Percentiles rank a stretch among this genome's conserved stretches.
These are phyloP conservation scores for Polietes domitor DNA, from an alignment of 2,888 invertebrate species.

Conservation along the genomic window DNA sequence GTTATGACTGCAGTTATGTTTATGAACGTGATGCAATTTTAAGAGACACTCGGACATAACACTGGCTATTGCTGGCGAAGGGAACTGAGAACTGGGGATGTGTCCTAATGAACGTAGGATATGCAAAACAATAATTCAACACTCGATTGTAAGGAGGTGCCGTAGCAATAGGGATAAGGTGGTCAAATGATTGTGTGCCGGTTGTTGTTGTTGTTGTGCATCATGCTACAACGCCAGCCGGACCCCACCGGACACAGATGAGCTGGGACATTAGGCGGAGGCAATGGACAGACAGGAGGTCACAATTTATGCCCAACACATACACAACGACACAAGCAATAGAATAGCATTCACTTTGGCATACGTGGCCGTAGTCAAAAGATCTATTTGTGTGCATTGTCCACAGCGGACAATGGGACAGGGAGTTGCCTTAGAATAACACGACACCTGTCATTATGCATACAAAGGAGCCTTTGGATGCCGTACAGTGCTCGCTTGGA, in stretches of 20 bases:
- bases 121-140: slow-evolving; percentile 39
- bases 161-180: not conserved
- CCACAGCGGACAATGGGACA: slow-evolving; percentile 7
- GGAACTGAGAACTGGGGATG: not conserved
- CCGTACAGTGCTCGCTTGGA: not conserved
- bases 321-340: slow-evolving; percentile 16
- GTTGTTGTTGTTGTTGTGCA: too few species aligned
- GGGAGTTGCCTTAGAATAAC: slow-evolving; percentile 38
- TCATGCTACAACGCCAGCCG: slow-evolving; percentile 30
- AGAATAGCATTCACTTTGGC: slow-evolving; percentile 11
- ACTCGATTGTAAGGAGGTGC: slow-evolving; percentile 23
- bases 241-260: slow-evolving; percentile 27
- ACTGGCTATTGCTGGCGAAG: too few species aligned
- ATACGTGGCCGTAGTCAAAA: not conserved
- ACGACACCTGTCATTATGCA: slow-evolving; percentile 46
- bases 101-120: not conserved
- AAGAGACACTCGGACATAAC: not conserved
- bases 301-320: slow-evolving; percentile 53
- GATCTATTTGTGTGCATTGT: not conserved
- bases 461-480: slow-evolving; percentile 23
- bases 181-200: not conserved
- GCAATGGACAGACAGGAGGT: slow-evolving; percentile 20
- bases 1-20: slow-evolving; percentile 41
- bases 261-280: slow-evolving; percentile 13
- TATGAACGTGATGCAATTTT: slow-evolving; percentile 59